Evolutionary conservation across 2,797 vertebrate genomes (phyloP).

Genomic region (Ficedula albicollis): DNA sequence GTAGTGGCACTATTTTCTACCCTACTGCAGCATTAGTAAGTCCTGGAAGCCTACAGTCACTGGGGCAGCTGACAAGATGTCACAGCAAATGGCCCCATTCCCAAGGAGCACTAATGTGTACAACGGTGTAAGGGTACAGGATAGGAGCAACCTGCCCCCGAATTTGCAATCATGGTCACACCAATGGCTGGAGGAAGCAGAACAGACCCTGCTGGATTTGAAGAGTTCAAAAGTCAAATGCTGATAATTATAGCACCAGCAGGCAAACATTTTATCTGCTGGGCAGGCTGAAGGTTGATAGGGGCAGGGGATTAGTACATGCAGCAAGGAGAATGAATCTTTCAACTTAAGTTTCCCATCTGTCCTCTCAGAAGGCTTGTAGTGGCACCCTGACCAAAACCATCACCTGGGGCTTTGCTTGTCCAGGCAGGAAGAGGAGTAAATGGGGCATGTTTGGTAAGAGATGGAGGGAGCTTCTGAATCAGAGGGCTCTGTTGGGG

Average conservation of each 20-base stretch:
- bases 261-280: slow-evolving; percentile 7
- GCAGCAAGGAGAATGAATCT: background rate
- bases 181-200: background rate
- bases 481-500: background rate
- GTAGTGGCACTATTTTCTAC: background rate
- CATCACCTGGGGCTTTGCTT: background rate
- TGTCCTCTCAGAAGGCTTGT: background rate
- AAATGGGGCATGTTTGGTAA: background rate
- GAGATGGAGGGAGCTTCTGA: background rate
- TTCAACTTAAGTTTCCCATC: background rate
- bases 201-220: slow-evolving; percentile 1
- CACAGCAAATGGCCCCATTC: background rate
- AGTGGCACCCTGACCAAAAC: background rate
- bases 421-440: background rate
- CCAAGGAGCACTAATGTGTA: background rate
- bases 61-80: background rate
- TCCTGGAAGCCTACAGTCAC: background rate
- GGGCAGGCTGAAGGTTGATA: background rate
- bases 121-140: background rate
- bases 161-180: background rate
- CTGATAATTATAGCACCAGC: slow-evolving; percentile 11
- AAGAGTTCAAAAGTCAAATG: slow-evolving; percentile 19
- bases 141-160: background rate
- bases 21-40: background rate
- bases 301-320: background rate